These are phyloP conservation scores for Hemitrygon akajei DNA, from an alignment of 2,797 vertebrate species.

Conservation along the genomic window DNA sequence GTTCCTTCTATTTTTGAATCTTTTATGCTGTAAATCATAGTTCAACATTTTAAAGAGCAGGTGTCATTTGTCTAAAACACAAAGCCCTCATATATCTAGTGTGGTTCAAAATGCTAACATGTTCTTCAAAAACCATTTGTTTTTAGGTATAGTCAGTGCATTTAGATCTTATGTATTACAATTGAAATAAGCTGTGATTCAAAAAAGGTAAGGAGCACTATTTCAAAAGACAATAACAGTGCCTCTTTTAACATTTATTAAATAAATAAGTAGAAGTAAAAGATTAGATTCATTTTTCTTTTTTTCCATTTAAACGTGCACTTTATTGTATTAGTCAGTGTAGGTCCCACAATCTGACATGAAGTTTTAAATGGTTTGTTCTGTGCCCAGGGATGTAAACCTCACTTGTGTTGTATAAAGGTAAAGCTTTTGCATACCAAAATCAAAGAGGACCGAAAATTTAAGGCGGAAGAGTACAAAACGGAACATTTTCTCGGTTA, in stretches of 20 bases:
- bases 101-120: not conserved
- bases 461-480: slow-evolving; percentile 95
- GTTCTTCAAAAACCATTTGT: not conserved
- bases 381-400: slow-evolving; percentile 65
- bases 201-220: too few species aligned
- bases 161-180: not conserved
- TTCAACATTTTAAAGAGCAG: not conserved
- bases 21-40: not conserved
- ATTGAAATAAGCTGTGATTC: not conserved
- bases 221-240: not conserved
- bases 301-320: slow-evolving; percentile 74
- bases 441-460: slow-evolving; percentile 73
- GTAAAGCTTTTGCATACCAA: slow-evolving; percentile 73
- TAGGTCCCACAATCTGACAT: slow-evolving; percentile 76
- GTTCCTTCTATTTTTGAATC: not conserved
- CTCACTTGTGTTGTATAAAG: slow-evolving; percentile 58
- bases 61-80: not conserved
- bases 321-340: slow-evolving; percentile 98
- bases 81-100: not conserved
- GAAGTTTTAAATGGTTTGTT: slow-evolving; percentile 67
- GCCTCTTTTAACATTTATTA: not conserved
- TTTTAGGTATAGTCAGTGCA: not conserved
- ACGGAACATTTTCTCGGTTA: slow-evolving; percentile 78
- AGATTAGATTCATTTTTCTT: not conserved
- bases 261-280: not conserved